Conservation (phyloP, 2,888 invertebrate species). For the Andrena hattorfiana region DNA sequence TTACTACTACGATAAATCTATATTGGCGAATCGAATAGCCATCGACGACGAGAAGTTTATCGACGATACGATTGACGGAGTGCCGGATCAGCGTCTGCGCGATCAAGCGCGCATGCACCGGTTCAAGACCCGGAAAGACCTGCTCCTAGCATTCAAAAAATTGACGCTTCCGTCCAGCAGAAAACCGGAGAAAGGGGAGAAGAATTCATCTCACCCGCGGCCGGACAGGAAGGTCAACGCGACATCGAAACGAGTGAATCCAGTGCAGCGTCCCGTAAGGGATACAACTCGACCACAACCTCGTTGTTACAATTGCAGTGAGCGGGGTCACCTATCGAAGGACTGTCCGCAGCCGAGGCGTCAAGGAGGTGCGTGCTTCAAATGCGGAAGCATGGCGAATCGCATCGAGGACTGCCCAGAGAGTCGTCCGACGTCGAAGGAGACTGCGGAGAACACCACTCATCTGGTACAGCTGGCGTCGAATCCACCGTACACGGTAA, state of each 20-base stretch:
- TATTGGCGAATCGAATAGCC: not conserved
- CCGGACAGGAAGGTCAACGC: not conserved
- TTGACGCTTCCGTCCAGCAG: not conserved
- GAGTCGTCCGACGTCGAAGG: not conserved
- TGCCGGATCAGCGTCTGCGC: not conserved
- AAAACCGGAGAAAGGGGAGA: not conserved
- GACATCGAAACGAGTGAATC: not conserved
- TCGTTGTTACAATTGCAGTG: not conserved
- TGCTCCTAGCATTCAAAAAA: not conserved
- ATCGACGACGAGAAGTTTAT: not conserved
- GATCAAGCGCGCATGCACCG: constrained; percentile 11
- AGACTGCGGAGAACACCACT: not conserved
- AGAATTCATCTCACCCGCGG: not conserved
- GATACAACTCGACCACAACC: not conserved
- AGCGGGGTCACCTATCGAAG: not conserved
- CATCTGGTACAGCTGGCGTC: not conserved
- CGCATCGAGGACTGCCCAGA: not conserved
- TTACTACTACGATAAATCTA: constrained; percentile 1
- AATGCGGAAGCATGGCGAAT: not conserved
- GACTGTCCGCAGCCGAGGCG: not conserved
- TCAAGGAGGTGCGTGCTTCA: not conserved
- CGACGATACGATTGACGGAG: not conserved
- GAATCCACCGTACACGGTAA: not conserved
- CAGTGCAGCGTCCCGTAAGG: not conserved
- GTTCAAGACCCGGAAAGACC: not conserved